Base-by-base conservation (phyloP, 2,113 vertebrate genomes). In the Zingel zingel region DNA sequence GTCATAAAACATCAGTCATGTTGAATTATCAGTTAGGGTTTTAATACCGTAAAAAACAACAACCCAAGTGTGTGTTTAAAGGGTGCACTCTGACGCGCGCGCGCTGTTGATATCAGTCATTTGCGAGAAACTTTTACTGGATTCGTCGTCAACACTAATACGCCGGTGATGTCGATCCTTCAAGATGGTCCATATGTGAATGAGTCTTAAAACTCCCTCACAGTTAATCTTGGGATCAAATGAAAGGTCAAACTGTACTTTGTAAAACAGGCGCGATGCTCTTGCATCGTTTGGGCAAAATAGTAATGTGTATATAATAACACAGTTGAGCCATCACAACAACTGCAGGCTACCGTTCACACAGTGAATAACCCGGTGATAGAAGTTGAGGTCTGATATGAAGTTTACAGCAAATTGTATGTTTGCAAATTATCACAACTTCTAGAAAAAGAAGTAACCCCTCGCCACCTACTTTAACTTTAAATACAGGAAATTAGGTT, bases 281-380 rank as follows among this genome's bases (percentile, higher is more conserved):
- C 39, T 43, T 43, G 39, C 71, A 16, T 48, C 36, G 70, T 62
- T 57, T 21, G 39, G 48, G 65, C 54, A 77, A 86, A 88, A 88
- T 79, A 88, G 71, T 82, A 85, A 5, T 74, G 80, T 81, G 85
- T 77, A 1, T 76, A 27, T 86, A 88, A 88, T 90, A 85, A 90
- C 86, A 85, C 54, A 0, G 86, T 73, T 62, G 82, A 79, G 64
- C 77, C 74, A 64, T 68, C 27, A 72, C 50, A 74, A 56, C 76
- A 74, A 25, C 53, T 65, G 51, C 76, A 51, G 80, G 36, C 33
- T 65, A 56, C 53, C 59, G 74, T 76, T 76, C 69, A 61, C 64
- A 68, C 79, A 65, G 84, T 23, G 66, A 66, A 33, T 50, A 1
- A 75, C 23, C 19, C 27, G 23, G 10, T 58, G 21, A 70, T 68